A percentile compares a stretch with the other conserved stretches of the same genome.
Conservation (phyloP, 1,140 invertebrate genomes). For the Myzus persicae region DNA sequence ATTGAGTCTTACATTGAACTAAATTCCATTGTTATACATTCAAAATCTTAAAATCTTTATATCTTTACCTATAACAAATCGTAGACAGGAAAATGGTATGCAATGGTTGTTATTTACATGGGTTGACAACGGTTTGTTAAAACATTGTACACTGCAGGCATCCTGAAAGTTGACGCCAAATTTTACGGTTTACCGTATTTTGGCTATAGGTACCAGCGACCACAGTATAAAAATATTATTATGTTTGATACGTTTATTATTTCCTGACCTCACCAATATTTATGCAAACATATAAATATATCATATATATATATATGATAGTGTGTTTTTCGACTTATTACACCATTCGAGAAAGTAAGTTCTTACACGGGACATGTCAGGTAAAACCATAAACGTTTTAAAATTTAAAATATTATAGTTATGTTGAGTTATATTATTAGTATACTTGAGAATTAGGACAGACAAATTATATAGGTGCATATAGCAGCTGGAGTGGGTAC, state of each 20-base stretch:
- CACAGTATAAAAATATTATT: too few species aligned
- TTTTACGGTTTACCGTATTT: not conserved
- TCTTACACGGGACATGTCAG: not conserved
- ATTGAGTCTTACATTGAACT: not conserved
- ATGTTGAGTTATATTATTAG: not conserved
- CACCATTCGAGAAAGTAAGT: not conserved
- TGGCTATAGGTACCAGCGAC: not conserved
- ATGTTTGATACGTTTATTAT: not conserved
- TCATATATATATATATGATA: too few species aligned
- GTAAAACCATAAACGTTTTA: not conserved
- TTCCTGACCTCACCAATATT: not conserved
- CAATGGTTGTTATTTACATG: conserved; percentile 10
- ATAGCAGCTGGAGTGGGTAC: not conserved
- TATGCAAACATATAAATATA: too few species aligned
- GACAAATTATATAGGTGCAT: not conserved
- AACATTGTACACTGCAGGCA: not conserved
- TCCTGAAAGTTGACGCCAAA: not conserved
- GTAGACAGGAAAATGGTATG: not conserved
- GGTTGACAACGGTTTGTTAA: conserved; percentile 11
- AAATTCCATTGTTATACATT: not conserved
- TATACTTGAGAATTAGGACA: not conserved
- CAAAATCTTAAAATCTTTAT: not conserved
- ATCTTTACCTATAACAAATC: not conserved
- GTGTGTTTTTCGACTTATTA: not conserved
- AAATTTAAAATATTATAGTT: not conserved